These are phyloP conservation scores for Xyliphius kryptos DNA, from an alignment of 2,113 vertebrate genomes.

Conservation along the genomic window DNA sequence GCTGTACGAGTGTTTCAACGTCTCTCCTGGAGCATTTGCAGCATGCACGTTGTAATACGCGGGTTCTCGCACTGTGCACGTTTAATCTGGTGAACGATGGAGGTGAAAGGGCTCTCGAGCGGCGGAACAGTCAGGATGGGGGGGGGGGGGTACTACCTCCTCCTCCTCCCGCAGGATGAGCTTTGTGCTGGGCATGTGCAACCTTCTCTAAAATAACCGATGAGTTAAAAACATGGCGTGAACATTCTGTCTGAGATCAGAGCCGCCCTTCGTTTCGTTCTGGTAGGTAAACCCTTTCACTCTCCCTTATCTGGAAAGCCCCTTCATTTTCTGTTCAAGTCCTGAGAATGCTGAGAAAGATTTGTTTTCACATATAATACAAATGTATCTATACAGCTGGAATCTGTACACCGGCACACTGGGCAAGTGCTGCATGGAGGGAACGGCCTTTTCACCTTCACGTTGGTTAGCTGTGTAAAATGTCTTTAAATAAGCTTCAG, in stretches of 20 bases:
- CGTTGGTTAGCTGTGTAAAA: no score
- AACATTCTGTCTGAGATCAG: no score
- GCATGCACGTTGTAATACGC: constrained; percentile 20
- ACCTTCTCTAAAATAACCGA: no score
- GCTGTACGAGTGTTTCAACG: constrained; percentile 7
- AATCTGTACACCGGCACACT: constrained; percentile 67
- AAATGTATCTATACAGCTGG: constrained; percentile 57
- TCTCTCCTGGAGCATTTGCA: constrained; percentile 13
- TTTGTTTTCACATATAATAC: constrained; percentile 77
- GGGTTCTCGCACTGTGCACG: constrained; percentile 4
- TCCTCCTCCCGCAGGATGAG: no score
- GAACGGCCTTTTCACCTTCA: constrained; percentile 39
- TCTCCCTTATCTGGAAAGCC: constrained; percentile 37
- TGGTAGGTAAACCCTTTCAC: constrained; percentile 4
- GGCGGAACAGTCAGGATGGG: no score
- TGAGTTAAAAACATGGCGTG: no score
- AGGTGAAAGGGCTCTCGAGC: no score
- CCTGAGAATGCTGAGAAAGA: constrained; percentile 95
- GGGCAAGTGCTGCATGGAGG: constrained; percentile 49
- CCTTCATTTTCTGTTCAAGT: constrained; percentile 80
- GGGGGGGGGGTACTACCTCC: no score
- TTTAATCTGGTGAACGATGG: background rate
- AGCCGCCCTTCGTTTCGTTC: background rate
- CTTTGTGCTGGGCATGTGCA: no score
- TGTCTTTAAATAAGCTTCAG: background rate